Conservation (phyloP, 1,140 invertebrate genomes). For the Nasonia giraulti region DNA sequence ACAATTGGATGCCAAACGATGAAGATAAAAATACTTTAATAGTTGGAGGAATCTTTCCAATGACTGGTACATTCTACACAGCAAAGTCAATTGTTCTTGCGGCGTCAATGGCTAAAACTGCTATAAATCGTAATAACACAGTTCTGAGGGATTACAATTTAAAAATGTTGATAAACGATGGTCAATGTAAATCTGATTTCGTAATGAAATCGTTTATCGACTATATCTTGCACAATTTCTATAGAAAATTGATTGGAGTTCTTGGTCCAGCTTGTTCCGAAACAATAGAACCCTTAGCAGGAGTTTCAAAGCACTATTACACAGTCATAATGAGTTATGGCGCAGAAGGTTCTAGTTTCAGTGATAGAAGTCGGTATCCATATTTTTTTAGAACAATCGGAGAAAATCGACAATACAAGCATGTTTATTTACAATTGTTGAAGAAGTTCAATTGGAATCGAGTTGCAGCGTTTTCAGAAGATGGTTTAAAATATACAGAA, state of each 20-base stretch:
- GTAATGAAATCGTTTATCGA: conserved; percentile 89
- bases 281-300: conserved; percentile 87
- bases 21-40: conserved; percentile 74
- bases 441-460: conserved; percentile 81
- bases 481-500: conserved; percentile 87
- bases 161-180: conserved; percentile 78
- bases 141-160: conserved; percentile 81
- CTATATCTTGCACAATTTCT: conserved; percentile 77
- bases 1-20: conserved; percentile 75
- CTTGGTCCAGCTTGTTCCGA: conserved; percentile 91
- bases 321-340: conserved; percentile 88
- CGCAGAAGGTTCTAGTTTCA: conserved; percentile 84
- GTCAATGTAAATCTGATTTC: conserved; percentile 83
- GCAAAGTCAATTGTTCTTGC: conserved; percentile 79
- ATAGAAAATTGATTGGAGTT: conserved; percentile 80
- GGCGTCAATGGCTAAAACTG: conserved; percentile 79
- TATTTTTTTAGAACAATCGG: conserved; percentile 91
- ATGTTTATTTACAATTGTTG: conserved; percentile 82
- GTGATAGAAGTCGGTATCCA: conserved; percentile 83
- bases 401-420: conserved; percentile 84
- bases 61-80: conserved; percentile 76
- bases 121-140: conserved; percentile 79
- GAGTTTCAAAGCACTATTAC: conserved; percentile 85
- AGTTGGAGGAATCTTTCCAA: conserved; percentile 88
- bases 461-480: conserved; percentile 85